phyloP scores from a whole-genome alignment of 2,888 invertebrate genomes.

The Leptopterna dolabrata region DNA sequence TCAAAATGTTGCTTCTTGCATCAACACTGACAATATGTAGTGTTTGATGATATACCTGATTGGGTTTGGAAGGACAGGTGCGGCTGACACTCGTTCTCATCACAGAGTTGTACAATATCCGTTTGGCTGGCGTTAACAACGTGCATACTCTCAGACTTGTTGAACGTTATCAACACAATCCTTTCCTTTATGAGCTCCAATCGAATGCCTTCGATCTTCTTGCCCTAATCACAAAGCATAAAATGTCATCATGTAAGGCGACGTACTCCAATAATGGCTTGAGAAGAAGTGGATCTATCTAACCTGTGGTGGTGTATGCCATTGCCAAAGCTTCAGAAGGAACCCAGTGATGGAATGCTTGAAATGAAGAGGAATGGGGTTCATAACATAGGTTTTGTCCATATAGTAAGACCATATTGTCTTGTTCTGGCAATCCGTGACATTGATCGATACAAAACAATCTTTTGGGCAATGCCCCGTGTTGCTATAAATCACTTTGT shows the following conservation, averaged over 20 bases:
- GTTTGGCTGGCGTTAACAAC: slow-evolving; percentile 83
- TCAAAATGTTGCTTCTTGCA: too few relatives aligned
- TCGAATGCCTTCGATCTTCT: slow-evolving; percentile 30
- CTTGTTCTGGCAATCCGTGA: slow-evolving; percentile 70
- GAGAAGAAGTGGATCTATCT: not conserved
- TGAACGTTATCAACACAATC: slow-evolving; percentile 82
- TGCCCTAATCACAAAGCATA: not conserved
- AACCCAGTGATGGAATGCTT: slow-evolving; percentile 70
- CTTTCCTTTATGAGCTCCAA: slow-evolving; percentile 73
- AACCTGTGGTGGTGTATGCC: slow-evolving; percentile 66
- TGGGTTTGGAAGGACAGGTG: slow-evolving; percentile 75
- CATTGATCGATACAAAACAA: slow-evolving; percentile 73
- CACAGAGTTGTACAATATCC: slow-evolving; percentile 81
- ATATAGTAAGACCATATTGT: slow-evolving; percentile 54
- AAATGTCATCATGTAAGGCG: too few relatives aligned
- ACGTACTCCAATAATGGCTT: not conserved
- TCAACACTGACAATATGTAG: too few relatives aligned
- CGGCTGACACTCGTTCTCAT: slow-evolving; percentile 75
- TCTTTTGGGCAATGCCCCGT: slow-evolving; percentile 77
- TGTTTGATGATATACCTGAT: slow-evolving; percentile 37
- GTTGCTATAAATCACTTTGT: slow-evolving; percentile 67
- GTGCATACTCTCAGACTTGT: slow-evolving; percentile 71
- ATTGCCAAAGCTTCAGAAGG: slow-evolving; percentile 86
- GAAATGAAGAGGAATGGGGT: slow-evolving; percentile 59
- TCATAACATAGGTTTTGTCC: slow-evolving; percentile 64